Conservation (phyloP, 2,888 invertebrate species). For the Gymnocheta viridis region DNA sequence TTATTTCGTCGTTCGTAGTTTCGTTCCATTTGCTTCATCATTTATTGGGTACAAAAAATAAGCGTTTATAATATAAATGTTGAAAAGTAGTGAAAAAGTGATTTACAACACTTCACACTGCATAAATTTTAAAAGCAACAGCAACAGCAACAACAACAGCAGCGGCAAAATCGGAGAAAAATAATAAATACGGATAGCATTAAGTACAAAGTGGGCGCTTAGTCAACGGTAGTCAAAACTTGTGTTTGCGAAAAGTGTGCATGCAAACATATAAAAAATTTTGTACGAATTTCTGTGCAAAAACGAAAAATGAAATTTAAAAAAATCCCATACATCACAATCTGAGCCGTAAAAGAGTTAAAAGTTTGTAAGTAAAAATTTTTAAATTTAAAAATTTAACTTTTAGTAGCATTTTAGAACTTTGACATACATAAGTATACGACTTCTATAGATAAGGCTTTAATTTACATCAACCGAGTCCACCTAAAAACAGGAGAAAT, state of each 20-base stretch:
- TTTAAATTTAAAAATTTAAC: too few relatives aligned
- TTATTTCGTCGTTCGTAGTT: conserved; percentile 48
- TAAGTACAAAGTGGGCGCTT: conserved; percentile 67
- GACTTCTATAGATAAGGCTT: too few relatives aligned
- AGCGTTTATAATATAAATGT: conserved; percentile 58
- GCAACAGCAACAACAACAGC: conserved; percentile 4
- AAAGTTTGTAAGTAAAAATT: neutral
- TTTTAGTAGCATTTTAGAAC: too few relatives aligned
- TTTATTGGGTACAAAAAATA: conserved; percentile 45
- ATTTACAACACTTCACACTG: conserved; percentile 72
- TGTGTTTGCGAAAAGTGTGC: conserved; percentile 21
- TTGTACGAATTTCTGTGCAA: neutral
- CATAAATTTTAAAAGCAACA: conserved; percentile 59
- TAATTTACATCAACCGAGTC: too few relatives aligned
- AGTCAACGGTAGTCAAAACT: conserved; percentile 46
- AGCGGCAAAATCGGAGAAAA: conserved; percentile 26
- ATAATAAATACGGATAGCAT: conserved; percentile 59
- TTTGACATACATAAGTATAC: too few relatives aligned
- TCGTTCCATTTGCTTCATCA: conserved; percentile 56
- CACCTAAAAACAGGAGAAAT: too few relatives aligned
- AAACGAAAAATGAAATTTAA: neutral
- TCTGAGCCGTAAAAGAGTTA: conserved; percentile 17
- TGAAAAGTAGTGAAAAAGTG: conserved; percentile 68
- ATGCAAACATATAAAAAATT: neutral
- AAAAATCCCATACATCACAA: neutral